Base-by-base conservation (phyloP, 2,888 invertebrate genomes). In the Megaustenia siamemsis region DNA sequence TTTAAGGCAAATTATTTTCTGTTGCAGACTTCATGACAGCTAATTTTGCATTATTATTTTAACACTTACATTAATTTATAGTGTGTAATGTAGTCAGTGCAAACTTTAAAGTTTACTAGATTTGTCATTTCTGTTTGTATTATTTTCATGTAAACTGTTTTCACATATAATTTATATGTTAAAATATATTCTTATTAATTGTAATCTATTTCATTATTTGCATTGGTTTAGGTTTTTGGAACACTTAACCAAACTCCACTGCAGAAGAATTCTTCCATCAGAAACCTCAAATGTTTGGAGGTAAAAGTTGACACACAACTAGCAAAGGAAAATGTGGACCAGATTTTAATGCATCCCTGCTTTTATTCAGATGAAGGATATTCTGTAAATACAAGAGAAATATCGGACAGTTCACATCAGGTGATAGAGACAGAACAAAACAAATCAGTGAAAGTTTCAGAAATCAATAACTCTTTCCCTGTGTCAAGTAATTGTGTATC, bases 281-380 rank as follows among this genome's bases (percentile, higher is more conserved):
- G 49, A 43, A 69, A 73, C 40, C 24, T 71, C n/a, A 56, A 43
- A 18, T 71, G 71, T 40, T 56, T 81, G 71, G n/a, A 71, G 21
- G 71, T 56, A 2, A 56, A 81, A 73, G 81, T 56, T 1, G 43
- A 28, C 18, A 24, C 56, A 40, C n/a, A 12, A 38, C 56, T 71
- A 5, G 56, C 53, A n/a, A 68, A 45, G 53, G 49, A 49, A n/a
- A 18, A 32, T 5, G 24, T 49, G 5, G 53, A 80, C 8, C 49
- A 49, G 53, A 69, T 80, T 49, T 32, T 69, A 28, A 35, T 49
- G 49, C 40, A 80, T 68, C 80, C 80, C n/a, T 80, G 45, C 49
- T 80, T 83, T 69, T 35, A 12, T 21, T 53, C 56, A 53, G 56
- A 56, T 56, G 10, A 24, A 10, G 53, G 18, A 15, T 35, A 35